phyloP scores from a whole-genome alignment of 2,113 vertebrate species.

The Zosterops japonicus region DNA sequence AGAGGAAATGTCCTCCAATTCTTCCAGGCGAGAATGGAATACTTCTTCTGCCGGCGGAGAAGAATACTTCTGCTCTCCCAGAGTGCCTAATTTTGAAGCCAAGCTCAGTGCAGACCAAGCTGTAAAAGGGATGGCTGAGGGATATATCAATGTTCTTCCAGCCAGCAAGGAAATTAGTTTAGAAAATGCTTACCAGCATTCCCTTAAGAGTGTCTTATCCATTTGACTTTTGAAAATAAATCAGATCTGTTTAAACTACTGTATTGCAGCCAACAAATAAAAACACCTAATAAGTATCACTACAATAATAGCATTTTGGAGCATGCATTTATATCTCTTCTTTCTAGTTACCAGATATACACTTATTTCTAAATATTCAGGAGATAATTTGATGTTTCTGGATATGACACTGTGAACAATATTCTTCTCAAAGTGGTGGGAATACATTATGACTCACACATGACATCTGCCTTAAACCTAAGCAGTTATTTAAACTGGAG shows the following conservation, averaged over 20 bases:
- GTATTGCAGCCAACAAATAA: background rate
- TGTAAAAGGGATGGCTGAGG: background rate
- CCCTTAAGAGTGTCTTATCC: background rate
- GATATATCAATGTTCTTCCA: background rate
- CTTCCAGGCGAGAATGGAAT: no score
- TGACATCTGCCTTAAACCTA: slow-evolving; percentile 7
- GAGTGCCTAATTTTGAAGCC: background rate
- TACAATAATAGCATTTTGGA: background rate
- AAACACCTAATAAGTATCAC: background rate
- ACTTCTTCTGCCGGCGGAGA: no score
- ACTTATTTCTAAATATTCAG: slow-evolving; percentile 23
- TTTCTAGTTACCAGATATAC: slow-evolving; percentile 1
- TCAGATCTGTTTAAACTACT: background rate
- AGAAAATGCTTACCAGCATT: background rate
- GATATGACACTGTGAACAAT: slow-evolving; percentile 31
- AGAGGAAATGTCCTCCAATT: no score
- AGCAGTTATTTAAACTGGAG: slow-evolving; percentile 10
- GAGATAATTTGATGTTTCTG: slow-evolving; percentile 45
- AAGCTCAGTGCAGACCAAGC: background rate
- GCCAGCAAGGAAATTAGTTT: background rate
- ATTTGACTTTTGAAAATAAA: background rate
- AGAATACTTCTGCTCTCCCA: background rate
- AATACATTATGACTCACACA: slow-evolving; percentile 48
- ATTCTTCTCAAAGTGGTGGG: slow-evolving; percentile 11
- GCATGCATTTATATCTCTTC: background rate